These are phyloP conservation scores for Apamea anceps DNA, from an alignment of 2,888 invertebrate species.

Conservation along the genomic window DNA sequence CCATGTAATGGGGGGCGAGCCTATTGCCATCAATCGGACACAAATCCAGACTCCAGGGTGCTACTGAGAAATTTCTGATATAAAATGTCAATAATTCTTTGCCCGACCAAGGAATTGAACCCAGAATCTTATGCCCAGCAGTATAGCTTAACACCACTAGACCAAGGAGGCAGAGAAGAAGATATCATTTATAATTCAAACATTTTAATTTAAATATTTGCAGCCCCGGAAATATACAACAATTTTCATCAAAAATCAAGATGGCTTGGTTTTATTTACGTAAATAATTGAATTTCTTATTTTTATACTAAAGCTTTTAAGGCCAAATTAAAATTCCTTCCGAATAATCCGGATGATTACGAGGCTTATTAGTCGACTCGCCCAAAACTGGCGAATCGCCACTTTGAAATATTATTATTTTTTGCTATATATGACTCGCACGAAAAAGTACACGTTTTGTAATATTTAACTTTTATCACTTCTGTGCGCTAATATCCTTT, in stretches of 20 bases:
- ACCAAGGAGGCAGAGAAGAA: not conserved
- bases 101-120: not conserved
- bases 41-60: no score
- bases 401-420: no score
- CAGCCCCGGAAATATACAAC: not conserved
- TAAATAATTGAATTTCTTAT: conserved; percentile 35
- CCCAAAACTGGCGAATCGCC: not conserved
- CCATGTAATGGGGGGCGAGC: no score
- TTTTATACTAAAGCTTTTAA: conserved; percentile 38
- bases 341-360: conserved; percentile 12
- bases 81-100: not conserved
- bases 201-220: not conserved
- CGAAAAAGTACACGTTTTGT: not conserved
- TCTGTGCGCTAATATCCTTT: not conserved
- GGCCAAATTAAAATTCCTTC: conserved; percentile 44
- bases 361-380: not conserved
- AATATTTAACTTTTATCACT: not conserved
- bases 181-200: not conserved
- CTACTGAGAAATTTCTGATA: no score
- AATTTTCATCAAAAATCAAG: conserved; percentile 14
- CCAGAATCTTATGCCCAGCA: not conserved
- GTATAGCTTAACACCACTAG: not conserved
- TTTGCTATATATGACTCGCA: not conserved
- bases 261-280: not conserved
- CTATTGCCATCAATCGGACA: no score